Conservation (phyloP, 2,888 invertebrate species). For the Melanostoma mellinum region DNA sequence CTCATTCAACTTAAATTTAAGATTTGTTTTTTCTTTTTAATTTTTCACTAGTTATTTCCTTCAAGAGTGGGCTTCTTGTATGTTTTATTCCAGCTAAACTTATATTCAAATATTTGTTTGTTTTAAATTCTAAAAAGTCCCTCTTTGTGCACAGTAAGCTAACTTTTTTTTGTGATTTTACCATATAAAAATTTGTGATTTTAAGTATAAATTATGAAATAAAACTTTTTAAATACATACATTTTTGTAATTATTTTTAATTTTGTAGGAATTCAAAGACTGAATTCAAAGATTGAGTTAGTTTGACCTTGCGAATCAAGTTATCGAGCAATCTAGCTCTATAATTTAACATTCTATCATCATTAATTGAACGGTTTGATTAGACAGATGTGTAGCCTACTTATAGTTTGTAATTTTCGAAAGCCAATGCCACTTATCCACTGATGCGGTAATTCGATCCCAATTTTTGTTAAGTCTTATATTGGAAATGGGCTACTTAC, state of each 20-base stretch:
- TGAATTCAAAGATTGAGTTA: too few species aligned
- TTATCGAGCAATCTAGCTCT: too few species aligned
- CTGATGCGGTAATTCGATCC: too few species aligned
- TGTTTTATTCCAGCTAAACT: constrained; percentile 1
- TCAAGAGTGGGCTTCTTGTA: background rate
- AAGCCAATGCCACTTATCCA: too few species aligned
- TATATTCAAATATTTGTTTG: constrained; percentile 1
- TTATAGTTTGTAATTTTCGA: too few species aligned
- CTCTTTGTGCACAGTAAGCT: constrained; percentile 1
- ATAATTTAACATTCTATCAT: too few species aligned
- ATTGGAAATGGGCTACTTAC: too few species aligned
- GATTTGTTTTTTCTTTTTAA: background rate
- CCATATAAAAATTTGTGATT: constrained; percentile 70
- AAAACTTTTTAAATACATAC: constrained; percentile 1
- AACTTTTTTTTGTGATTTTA: constrained; percentile 10
- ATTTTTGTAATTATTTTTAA: background rate
- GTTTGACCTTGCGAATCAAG: too few species aligned
- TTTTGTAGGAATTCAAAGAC: too few species aligned
- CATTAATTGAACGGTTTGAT: too few species aligned
- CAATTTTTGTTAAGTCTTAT: too few species aligned
- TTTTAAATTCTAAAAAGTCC: background rate
- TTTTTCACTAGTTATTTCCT: background rate
- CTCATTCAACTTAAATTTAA: background rate
- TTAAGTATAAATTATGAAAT: constrained; percentile 47
- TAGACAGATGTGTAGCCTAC: too few species aligned